Evolutionary conservation across 2,113 vertebrate genomes (phyloP).

Genomic region (Rhinoderma darwinii): DNA sequence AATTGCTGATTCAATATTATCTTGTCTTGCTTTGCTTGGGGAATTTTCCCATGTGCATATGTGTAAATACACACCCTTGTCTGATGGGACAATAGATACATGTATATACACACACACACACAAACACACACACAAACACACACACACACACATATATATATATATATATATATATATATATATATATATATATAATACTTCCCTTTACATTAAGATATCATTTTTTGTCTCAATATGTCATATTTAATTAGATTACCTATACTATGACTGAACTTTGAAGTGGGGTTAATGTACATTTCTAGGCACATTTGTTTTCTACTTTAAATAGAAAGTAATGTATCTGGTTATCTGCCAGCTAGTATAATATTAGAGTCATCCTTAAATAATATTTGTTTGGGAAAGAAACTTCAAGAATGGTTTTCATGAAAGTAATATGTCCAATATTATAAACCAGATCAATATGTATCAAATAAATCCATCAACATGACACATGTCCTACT

Average conservation of each 20-base stretch:
- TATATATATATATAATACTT: no score
- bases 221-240: not conserved
- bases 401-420: conserved; percentile 27
- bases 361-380: conserved; percentile 33
- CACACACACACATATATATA: no score
- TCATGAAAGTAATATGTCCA: conserved; percentile 41
- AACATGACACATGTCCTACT: conserved; percentile 28
- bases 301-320: not conserved
- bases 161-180: no score
- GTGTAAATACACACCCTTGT: no score
- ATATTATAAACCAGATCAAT: conserved; percentile 35
- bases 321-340: not conserved
- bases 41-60: no score
- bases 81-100: no score
- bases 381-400: not conserved
- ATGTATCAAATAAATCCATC: conserved; percentile 47
- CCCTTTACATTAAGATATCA: not conserved
- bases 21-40: no score
- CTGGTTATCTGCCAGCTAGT: conserved; percentile 13
- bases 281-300: not conserved
- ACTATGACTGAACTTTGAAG: not conserved
- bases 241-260: not conserved
- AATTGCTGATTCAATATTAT: no score
- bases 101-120: no score
- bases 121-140: no score